Base-by-base conservation (phyloP, 2,113 vertebrate species). In the Siniperca chuatsi region DNA sequence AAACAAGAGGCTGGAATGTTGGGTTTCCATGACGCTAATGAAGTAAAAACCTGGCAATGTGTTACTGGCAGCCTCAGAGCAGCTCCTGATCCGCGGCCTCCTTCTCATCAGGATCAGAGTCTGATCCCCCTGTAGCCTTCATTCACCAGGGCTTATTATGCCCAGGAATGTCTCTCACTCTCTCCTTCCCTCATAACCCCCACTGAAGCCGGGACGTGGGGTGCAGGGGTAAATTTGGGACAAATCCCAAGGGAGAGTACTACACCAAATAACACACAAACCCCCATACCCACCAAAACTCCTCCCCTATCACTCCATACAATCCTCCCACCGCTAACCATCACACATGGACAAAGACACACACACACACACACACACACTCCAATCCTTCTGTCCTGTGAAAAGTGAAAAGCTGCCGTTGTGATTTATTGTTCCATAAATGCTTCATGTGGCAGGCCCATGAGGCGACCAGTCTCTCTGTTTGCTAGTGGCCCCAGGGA, bases 21-120 rank as follows among this genome's bases (percentile, higher is more conserved):
- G 93, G 89, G 94, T 95, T 96, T 95, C 95, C 95, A 96, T 95
- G 94, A 95, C 94, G 90, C 93, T 94, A 90, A 93, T 93, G 89
- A 93, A 92, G 91, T 93, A 92, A 95, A 95, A 96, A 94, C 91
- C 89, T 90, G 91, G 92, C 92, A 94, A 88, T 92, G 94, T 81
- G 83, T 81, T 78, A 88, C 90, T 89, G 90, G 92, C 92, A 92
- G 90, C 75, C 87, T 90, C 65, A 66, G 79, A 89, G 85, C 84
- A 79, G 91, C 89, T 94, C 90, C 91, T 89, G 90, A 92, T 93
- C 92, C 66, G 87, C 84, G 78, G 90, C 89, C 91, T 93, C 92
- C 93, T 92, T 91, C 93, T 93, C 92, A 91, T 93, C 91, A 89
- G 91, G 89, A 93, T 92, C 90, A 90, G 89, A 90, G 87, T 87